Conservation (phyloP, 2,113 vertebrate species). For the Zootoca vivipara region DNA sequence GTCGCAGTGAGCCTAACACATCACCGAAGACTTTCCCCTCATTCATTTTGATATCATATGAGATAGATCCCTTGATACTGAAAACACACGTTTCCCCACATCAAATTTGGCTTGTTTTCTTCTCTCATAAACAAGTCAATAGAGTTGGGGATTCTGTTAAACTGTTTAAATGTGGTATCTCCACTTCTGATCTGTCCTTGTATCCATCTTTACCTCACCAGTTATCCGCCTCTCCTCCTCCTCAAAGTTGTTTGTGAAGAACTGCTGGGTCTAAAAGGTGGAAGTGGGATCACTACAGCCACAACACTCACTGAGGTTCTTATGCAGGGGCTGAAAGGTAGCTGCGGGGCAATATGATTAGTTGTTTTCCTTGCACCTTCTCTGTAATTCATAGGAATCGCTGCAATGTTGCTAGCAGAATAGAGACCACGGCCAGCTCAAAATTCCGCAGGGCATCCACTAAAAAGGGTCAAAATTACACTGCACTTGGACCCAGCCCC, state of each 20-base stretch:
- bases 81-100: not conserved
- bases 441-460: not conserved
- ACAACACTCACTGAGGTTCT: too few relatives aligned
- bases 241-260: too few relatives aligned
- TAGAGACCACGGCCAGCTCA: not conserved
- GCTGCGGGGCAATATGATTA: not conserved
- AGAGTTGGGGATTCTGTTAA: too few relatives aligned
- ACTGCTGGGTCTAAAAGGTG: too few relatives aligned
- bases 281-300: too few relatives aligned
- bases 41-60: not conserved
- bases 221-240: too few relatives aligned
- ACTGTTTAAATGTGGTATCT: too few relatives aligned
- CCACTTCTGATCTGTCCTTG: too few relatives aligned
- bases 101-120: constrained; percentile 7
- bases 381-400: not conserved
- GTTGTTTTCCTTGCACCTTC: not conserved
- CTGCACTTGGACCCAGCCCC: not conserved
- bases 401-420: not conserved
- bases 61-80: not conserved
- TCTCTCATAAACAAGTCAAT: not conserved
- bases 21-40: not conserved
- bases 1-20: not conserved
- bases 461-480: not conserved
- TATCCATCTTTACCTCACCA: too few relatives aligned
- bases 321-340: too few relatives aligned